Evolutionary conservation across 2,113 vertebrate species (phyloP), one percentile per base, ranked within the genome.

Genomic region (Rafetus swinhoei): DNA sequence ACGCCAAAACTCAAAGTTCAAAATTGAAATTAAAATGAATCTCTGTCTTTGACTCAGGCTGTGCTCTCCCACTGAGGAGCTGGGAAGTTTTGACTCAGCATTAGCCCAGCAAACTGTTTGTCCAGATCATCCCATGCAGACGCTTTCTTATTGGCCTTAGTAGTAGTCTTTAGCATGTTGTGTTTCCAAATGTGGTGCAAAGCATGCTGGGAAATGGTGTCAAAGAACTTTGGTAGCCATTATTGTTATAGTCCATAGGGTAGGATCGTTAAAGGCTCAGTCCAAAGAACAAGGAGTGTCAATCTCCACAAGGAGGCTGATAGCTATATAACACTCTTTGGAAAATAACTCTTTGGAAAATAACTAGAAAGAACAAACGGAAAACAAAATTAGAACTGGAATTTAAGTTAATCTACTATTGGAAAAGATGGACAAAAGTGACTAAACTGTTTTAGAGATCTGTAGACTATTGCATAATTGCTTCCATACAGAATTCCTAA

Each of bases 331-430:
- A 74, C 84, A 79, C 7, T 53, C 24, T 88, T 81, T 59, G 4
- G 5, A 54, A 82, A 82, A 53, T 91, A 93, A 82, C 62, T 45
- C 32, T 88, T 81, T 57, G 4, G 5, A 53, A 82, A 82, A 55
- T 91, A 93, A 82, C 60, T 65, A 91, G 12, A 92, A 76, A 85
- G 81, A 59, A 1, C 85, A 85, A 85, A 3, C 77, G 62, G 79
- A 76, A 76, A 45, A 76, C 0, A 69, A 53, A 0, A 29, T 90
- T 87, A 25, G 82, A 93, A 87, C 18, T 27, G 0, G 21, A 55
- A 50, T 85, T 92, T 76, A 52, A 90, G 83, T 53, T 1, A 25
- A 32, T 19, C 7, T 83, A 22, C 81, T 25, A 19, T 3, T 65
- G 56, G 74, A 85, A 4, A 83, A 92, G 82, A 65, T n/a, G 29